Conservation (phyloP, 2,797 vertebrate species). For the Hydrocynus forskahlii region DNA sequence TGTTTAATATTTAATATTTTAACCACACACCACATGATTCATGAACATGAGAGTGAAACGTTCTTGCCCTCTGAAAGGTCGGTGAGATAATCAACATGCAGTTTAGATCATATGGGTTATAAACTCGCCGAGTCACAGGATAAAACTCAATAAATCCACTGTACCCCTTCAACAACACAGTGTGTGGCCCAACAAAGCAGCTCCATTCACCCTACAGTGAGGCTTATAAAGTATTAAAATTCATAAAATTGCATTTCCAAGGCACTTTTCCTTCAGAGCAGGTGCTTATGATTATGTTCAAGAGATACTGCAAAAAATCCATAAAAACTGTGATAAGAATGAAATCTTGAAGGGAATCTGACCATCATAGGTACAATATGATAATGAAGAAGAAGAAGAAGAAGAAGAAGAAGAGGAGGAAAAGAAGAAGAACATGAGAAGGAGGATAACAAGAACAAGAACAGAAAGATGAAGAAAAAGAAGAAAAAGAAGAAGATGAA, state of each 20-base stretch:
- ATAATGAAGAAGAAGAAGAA: neutral
- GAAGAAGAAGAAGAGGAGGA: too few species aligned
- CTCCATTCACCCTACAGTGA: neutral
- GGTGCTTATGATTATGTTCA: neutral
- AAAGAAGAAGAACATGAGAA: too few species aligned
- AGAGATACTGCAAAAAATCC: neutral
- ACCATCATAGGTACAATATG: too few species aligned
- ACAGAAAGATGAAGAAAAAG: too few species aligned
- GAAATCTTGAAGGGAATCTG: too few species aligned
- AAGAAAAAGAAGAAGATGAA: too few species aligned
- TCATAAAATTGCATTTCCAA: neutral
- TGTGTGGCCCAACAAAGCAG: neutral
- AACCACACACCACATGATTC: neutral
- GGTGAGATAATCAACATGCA: neutral
- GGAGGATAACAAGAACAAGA: too few species aligned
- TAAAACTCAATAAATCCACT: neutral
- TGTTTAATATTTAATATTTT: constrained; percentile 11
- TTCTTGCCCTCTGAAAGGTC: neutral
- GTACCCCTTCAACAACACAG: neutral
- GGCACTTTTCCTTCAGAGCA: neutral
- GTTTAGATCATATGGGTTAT: neutral
- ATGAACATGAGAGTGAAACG: neutral
- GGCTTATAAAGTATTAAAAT: neutral
- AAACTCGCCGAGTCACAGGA: neutral
- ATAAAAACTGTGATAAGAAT: too few species aligned